phyloP scores from a whole-genome alignment of 37 sponge, comb jelly and placozoan genomes.

The Hexactinellida sp. region DNA sequence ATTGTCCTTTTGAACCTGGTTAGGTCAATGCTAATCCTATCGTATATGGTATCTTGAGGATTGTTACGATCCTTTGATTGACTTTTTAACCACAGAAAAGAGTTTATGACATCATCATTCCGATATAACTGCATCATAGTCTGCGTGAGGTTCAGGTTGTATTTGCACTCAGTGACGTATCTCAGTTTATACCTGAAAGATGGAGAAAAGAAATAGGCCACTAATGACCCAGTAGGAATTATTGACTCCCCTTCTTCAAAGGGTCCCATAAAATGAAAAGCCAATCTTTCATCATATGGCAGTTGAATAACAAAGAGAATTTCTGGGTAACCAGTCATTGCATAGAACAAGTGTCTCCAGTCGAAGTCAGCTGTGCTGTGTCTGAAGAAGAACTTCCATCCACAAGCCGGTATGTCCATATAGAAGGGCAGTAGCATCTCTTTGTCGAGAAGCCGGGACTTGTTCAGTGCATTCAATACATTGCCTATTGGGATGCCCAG shows the following conservation, averaged over 20 bases:
- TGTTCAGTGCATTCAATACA: slow-evolving; percentile 56
- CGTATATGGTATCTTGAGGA: not conserved
- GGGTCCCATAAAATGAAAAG: slow-evolving; percentile 30
- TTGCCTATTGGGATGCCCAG: slow-evolving; percentile 34
- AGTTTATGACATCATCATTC: slow-evolving; percentile 14
- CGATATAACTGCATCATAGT: slow-evolving; percentile 44
- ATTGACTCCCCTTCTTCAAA: slow-evolving; percentile 17
- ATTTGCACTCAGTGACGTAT: slow-evolving; percentile 29
- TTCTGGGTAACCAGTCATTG: slow-evolving; percentile 30
- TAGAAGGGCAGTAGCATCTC: slow-evolving; percentile 30
- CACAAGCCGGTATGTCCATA: slow-evolving; percentile 34
- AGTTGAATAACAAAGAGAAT: slow-evolving; percentile 34
- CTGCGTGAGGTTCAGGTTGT: slow-evolving; percentile 23
- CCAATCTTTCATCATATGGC: slow-evolving; percentile 21
- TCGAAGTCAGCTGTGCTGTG: slow-evolving; percentile 18
- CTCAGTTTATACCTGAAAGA: slow-evolving; percentile 24
- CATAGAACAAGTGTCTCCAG: slow-evolving; percentile 33
- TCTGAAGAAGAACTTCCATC: slow-evolving; percentile 42
- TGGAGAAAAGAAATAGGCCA: slow-evolving; percentile 43
- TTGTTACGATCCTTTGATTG: not conserved
- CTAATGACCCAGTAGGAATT: slow-evolving; percentile 25
- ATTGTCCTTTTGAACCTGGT: slow-evolving; percentile 24
- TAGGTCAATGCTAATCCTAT: slow-evolving; percentile 51
- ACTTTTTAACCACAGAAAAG: slow-evolving; percentile 36
- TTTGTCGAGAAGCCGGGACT: slow-evolving; percentile 36